Evolutionary conservation across 1,140 invertebrate genomes (phyloP).

Genomic region (Drosophila malerkotliana): DNA sequence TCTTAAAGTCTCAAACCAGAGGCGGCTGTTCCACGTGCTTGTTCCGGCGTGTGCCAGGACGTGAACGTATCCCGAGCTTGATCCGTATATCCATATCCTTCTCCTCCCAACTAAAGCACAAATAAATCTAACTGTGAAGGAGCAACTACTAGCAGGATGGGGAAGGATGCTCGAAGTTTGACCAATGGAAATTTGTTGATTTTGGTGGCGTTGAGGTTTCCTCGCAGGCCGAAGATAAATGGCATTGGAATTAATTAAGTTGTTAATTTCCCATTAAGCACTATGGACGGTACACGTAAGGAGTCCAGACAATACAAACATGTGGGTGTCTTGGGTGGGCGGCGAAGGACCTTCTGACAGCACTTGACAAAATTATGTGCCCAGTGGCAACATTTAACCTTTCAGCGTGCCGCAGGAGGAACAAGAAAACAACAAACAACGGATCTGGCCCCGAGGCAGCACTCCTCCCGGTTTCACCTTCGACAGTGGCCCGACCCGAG

Average conservation of each 20-base stretch:
- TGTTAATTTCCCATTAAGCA: conserved; percentile 82
- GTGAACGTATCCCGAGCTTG: neutral
- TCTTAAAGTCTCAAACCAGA: neutral
- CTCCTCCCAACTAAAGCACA: conserved; percentile 59
- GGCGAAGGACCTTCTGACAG: conserved; percentile 53
- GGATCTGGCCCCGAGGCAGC: conserved; percentile 11
- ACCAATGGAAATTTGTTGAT: conserved; percentile 76
- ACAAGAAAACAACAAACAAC: conserved; percentile 57
- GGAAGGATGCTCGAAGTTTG: conserved; percentile 49
- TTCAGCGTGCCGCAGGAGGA: conserved; percentile 49
- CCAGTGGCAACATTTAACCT: conserved; percentile 72
- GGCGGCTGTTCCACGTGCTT: neutral
- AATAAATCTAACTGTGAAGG: conserved; percentile 69
- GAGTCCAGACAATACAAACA: conserved; percentile 44
- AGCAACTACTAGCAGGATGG: neutral
- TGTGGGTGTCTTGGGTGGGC: conserved; percentile 7
- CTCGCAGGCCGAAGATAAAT: conserved; percentile 70
- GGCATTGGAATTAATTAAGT: conserved; percentile 82
- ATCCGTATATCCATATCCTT: conserved; percentile 1
- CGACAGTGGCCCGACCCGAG: conserved; percentile 1
- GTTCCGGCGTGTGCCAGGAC: neutral
- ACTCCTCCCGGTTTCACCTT: neutral
- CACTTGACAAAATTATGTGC: conserved; percentile 81
- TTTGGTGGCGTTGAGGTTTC: conserved; percentile 58
- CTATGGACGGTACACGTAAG: conserved; percentile 55